Percentiles rank a stretch among this genome's conserved stretches.
Evolutionary conservation across 2,797 vertebrate genomes (phyloP).

Genomic region (Malacoraja senta): DNA sequence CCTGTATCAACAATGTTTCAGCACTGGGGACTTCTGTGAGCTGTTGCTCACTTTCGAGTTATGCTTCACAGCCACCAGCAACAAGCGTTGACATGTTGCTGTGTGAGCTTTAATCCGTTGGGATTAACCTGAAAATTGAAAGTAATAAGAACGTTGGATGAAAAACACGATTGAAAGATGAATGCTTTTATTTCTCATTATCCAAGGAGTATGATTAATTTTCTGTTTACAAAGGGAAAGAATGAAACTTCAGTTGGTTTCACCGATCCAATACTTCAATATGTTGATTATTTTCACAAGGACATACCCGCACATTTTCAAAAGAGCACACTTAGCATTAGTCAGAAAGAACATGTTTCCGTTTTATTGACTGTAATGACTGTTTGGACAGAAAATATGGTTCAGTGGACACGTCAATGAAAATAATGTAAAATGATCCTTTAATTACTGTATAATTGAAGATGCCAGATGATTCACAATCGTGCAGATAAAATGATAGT

Average conservation of each 20-base stretch:
- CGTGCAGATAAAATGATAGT: neutral
- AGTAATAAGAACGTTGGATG: conserved; percentile 1
- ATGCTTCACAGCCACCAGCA: neutral
- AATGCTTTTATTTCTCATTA: conserved; percentile 27
- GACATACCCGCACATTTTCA: neutral
- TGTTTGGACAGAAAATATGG: neutral
- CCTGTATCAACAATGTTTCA: conserved; percentile 6
- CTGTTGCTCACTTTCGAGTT: conserved; percentile 28
- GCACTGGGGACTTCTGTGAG: neutral
- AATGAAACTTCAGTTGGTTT: conserved; percentile 1
- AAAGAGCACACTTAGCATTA: neutral
- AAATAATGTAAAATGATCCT: neutral
- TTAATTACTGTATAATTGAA: neutral
- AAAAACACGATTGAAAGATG: conserved; percentile 19
- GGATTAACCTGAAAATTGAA: conserved; percentile 36
- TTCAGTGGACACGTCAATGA: neutral
- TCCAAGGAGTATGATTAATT: conserved; percentile 2
- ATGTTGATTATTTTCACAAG: neutral
- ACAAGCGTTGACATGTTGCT: conserved; percentile 18
- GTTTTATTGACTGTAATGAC: neutral
- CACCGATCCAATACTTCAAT: neutral
- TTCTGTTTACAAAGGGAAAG: neutral
- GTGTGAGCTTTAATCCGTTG: conserved; percentile 6
- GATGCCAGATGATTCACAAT: neutral
- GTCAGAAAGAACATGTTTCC: neutral